Base-by-base conservation (phyloP, 2,797 vertebrate species). In the Chelon auratus region DNA sequence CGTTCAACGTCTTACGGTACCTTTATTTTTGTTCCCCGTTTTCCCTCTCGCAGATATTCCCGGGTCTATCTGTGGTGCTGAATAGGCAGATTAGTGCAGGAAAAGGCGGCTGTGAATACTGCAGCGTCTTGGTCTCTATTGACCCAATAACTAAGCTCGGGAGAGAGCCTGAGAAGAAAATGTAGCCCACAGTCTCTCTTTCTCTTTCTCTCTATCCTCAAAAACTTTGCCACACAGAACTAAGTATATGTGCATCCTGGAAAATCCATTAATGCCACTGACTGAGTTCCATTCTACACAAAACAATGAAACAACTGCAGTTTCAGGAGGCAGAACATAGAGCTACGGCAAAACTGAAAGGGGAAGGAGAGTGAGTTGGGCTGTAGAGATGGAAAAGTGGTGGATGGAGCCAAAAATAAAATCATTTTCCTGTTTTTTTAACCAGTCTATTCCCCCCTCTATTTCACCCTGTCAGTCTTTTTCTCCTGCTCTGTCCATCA, bases 21-120 rank as follows among this genome's bases (percentile, higher is more conserved):
- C 77, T 84, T 63, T 70, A 56, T 63, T 54, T 61, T 14, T 36
- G 15, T 2, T 26, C 33, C 43, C 20, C 48, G 30, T 9, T 51
- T n/a, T 0, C 6, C 36, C 47, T 14, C 33, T 47, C 62, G 74
- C 68, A 47, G 48, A 72, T 76, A 69, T 73, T 80, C 63, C 24
- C 5, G 9, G 33, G 72, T 77, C 72, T 58, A 50, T 75, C 52
- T 70, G 26, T 57, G 80, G 3, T 75, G 74, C 84, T 87, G 82
- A 85, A 87, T 77, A 76, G 83, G 72, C 82, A 89, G 87, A 90
- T 89, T 87, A 88, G 66, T 11, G 47, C 36, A 33, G 52, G 62
- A 47, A 70, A 68, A 72, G 75, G 52, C 42, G 26, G 66, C 61
- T 68, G 68, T 67, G 83, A 84, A 77, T 69, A 20, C 47, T 5